Conservation (phyloP, 2,888 invertebrate species). For the Scaeva pyrastri region DNA sequence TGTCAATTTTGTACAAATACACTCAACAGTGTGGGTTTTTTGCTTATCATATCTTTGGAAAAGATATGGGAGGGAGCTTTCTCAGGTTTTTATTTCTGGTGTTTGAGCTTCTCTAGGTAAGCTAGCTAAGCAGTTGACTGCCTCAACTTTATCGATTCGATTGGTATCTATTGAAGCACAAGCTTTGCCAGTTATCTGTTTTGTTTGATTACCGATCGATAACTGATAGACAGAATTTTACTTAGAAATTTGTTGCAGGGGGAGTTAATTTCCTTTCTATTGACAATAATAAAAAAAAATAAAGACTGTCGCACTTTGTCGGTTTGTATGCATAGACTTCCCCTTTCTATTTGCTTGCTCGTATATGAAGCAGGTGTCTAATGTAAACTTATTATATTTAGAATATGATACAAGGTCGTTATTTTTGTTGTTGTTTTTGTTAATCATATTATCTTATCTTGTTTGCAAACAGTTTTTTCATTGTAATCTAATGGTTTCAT, state of each 20-base stretch:
- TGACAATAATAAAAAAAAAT: slow-evolving; percentile 11
- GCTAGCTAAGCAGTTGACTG: slow-evolving; percentile 30
- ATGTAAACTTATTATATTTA: slow-evolving; percentile 22
- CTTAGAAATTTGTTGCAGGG: background rate
- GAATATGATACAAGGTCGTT: slow-evolving; percentile 31
- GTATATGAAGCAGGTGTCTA: slow-evolving; percentile 23
- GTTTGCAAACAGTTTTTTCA: background rate
- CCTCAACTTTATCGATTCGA: slow-evolving; percentile 9
- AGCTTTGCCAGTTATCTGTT: slow-evolving; percentile 20
- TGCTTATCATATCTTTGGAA: slow-evolving; percentile 78
- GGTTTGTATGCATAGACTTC: slow-evolving; percentile 36
- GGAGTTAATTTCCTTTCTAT: slow-evolving; percentile 6
- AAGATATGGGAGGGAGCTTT: slow-evolving; percentile 58
- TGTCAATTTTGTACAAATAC: slow-evolving; percentile 45
- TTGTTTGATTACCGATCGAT: slow-evolving; percentile 22
- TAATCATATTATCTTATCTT: slow-evolving; percentile 23
- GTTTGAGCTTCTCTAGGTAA: background rate
- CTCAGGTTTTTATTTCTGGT: slow-evolving; percentile 29
- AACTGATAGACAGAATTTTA: background rate
- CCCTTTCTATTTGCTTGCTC: slow-evolving; percentile 27
- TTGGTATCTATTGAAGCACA: slow-evolving; percentile 29
- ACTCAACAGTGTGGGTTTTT: slow-evolving; percentile 22
- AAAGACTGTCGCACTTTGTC: slow-evolving; percentile 6
- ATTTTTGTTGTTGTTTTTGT: background rate
- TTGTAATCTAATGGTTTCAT: background rate